Percentiles rank a stretch among this genome's conserved stretches.
Conservation (phyloP, 2,113 vertebrate species). For the Mola mola region DNA sequence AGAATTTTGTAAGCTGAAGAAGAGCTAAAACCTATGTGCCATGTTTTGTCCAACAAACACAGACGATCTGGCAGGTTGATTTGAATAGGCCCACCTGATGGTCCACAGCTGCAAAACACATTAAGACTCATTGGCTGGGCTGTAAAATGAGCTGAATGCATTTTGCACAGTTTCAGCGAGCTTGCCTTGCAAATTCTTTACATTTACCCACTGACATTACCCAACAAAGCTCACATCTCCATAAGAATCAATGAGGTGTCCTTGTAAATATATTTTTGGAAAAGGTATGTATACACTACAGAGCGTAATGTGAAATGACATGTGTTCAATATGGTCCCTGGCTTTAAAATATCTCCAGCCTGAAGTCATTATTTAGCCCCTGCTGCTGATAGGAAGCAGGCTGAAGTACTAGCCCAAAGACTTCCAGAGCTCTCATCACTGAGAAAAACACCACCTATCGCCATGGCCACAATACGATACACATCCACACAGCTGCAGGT, state of each 20-base stretch:
- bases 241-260: slow-evolving; percentile 6
- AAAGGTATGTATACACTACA: slow-evolving; percentile 44
- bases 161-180: slow-evolving; percentile 78
- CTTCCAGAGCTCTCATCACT: slow-evolving; percentile 74
- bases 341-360: slow-evolving; percentile 63
- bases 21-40: slow-evolving; percentile 89
- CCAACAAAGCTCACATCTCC: slow-evolving; percentile 5
- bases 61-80: slow-evolving; percentile 81
- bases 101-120: slow-evolving; percentile 83
- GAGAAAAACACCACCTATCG: slow-evolving; percentile 68
- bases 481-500: slow-evolving; percentile 71
- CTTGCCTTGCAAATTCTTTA: slow-evolving; percentile 5
- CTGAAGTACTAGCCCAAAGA: slow-evolving; percentile 58
- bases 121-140: slow-evolving; percentile 82
- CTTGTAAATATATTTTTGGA: slow-evolving; percentile 33
- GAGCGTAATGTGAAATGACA: slow-evolving; percentile 66
- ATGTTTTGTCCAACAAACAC: slow-evolving; percentile 99
- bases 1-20: slow-evolving; percentile 46
- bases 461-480: slow-evolving; percentile 57
- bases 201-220: not conserved
- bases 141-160: slow-evolving; percentile 83
- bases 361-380: slow-evolving; percentile 70
- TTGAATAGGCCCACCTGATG: slow-evolving; percentile 80
- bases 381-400: slow-evolving; percentile 74
- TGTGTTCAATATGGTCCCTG: slow-evolving; percentile 64